Evolutionary conservation across 2,113 vertebrate species (phyloP), one percentile per base, ranked within the genome.

Genomic region (Carollia perspicillata): DNA sequence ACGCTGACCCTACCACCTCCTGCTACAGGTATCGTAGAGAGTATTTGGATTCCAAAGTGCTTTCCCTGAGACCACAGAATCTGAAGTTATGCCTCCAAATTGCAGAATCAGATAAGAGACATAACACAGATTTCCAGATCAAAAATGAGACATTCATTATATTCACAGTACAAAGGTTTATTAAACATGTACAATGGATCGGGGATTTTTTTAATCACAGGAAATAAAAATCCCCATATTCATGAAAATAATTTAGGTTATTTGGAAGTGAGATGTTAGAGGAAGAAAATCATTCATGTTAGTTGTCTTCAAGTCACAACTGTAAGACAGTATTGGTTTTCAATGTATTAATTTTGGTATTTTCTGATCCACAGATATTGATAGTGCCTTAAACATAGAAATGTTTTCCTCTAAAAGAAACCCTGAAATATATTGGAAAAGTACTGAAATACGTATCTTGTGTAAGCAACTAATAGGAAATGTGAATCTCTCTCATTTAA

Each of bases 241-340:
- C 44, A 89, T 83, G 44, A 66, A 89, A 92, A 88, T 44, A 68
- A 93, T 51, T 42, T 69, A 80, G 26, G 4, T 84, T 83, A 71
- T 65, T 85, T 96, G 37, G 5, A 84, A 91, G 13, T 63, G 80
- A 85, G 17, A 35, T 91, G 85, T 87, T 80, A 90, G 14, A 81
- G 16, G 4, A 65, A 26, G 28, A 95, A 81, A 93, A 58, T 65
- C 22, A 75, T 8, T 58, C 93, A 75, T 0, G 12, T 53, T 65
- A 30, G 8, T 49, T 92, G 16, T 58, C 72, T 87, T 87, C 47
- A 80, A 79, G 33, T 88, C 58, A 90, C 8, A 55, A n/a, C 28
- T 60, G 33, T 37, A 28, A 80, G 47, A 93, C 22, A 90, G 49
- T 17, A 78, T 9, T 63, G 11, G 16, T 40, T 79, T 88, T 88